Conservation (phyloP, 2,888 invertebrate species). For the Colostygia pectinataria region DNA sequence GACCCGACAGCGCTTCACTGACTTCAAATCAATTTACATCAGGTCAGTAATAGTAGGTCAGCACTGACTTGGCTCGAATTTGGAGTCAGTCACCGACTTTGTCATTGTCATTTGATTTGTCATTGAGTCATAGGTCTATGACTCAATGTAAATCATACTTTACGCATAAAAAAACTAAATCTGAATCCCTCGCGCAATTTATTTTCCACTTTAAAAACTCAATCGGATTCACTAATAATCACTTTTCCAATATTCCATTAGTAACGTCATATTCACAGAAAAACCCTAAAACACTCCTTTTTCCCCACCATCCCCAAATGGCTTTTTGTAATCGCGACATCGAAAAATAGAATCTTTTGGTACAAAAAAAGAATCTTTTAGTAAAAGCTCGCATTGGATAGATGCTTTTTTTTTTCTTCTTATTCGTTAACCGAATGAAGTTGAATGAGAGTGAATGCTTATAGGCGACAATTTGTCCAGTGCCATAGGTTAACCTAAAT, state of each 20-base stretch:
- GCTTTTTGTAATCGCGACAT: slow-evolving; percentile 43
- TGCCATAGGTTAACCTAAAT: neutral
- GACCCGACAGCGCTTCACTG: too few species aligned
- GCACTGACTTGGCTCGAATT: too few species aligned
- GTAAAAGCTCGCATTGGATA: slow-evolving; percentile 47
- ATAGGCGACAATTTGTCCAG: slow-evolving; percentile 42
- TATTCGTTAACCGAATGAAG: neutral
- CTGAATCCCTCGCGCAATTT: neutral
- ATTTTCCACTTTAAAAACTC: neutral
- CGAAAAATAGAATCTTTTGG: slow-evolving; percentile 40
- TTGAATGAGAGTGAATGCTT: slow-evolving; percentile 19
- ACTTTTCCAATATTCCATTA: slow-evolving; percentile 42
- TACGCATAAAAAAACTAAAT: neutral
- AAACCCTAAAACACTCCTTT: slow-evolving; percentile 39
- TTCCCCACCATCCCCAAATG: slow-evolving; percentile 39
- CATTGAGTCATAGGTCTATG: too few species aligned
- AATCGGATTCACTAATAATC: slow-evolving; percentile 20
- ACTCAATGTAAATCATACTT: too few species aligned
- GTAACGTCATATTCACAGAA: slow-evolving; percentile 40
- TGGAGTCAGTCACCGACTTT: too few species aligned
- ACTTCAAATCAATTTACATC: too few species aligned
- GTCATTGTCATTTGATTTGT: too few species aligned
- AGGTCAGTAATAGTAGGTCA: too few species aligned
- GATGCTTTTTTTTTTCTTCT: slow-evolving; percentile 38
- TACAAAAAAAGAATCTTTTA: too few species aligned